Evolutionary conservation across 2,797 vertebrate genomes (phyloP).

Genomic region (Antennarius maculatus): DNA sequence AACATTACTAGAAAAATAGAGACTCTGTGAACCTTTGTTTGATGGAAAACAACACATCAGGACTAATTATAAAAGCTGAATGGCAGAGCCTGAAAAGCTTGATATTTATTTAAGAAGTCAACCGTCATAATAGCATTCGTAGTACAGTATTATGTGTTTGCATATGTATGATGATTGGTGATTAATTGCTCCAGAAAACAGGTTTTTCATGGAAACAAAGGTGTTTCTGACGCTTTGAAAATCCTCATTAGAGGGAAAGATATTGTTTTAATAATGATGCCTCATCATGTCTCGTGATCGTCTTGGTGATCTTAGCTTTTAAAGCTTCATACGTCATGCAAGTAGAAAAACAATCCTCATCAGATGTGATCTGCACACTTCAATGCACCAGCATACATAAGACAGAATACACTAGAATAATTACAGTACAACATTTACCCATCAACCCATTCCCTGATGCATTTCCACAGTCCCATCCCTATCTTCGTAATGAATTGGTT

Average conservation of each 20-base stretch:
- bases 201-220: background rate
- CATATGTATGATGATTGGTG: background rate
- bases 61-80: conserved; percentile 1
- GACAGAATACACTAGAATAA: conserved; percentile 66
- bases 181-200: background rate
- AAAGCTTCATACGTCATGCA: conserved; percentile 8
- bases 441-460: conserved; percentile 76
- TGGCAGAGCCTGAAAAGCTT: background rate
- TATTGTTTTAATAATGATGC: background rate
- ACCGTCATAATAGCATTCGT: background rate
- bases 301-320: conserved; percentile 13
- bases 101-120: background rate
- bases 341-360: conserved; percentile 9
- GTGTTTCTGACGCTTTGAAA: background rate
- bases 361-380: conserved; percentile 13
- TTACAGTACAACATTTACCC: conserved; percentile 72
- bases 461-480: conserved; percentile 82
- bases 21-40: background rate
- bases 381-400: conserved; percentile 40
- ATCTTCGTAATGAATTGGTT: conserved; percentile 82
- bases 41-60: conserved; percentile 13
- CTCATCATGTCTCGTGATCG: conserved; percentile 7
- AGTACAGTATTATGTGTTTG: background rate
- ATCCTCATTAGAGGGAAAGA: conserved; percentile 3
- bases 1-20: background rate